Percentiles rank a stretch among this genome's conserved stretches.
Conservation (phyloP, 2,113 vertebrate species). For the Phrynosoma blainvillii region DNA sequence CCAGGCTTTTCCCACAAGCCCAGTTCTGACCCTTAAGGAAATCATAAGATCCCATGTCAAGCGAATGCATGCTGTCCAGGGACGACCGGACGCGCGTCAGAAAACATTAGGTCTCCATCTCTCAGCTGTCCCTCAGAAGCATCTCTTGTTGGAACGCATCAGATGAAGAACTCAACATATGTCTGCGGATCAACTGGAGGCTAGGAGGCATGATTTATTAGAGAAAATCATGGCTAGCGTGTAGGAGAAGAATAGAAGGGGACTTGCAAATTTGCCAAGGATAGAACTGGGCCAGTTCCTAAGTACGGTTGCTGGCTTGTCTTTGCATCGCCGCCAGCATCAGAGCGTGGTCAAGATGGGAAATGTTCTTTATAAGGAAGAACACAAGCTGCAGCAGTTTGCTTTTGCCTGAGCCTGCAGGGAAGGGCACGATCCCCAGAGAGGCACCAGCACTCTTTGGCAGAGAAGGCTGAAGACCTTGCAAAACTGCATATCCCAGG, state of each 20-base stretch:
- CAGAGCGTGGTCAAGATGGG: too few relatives aligned
- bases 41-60: background rate
- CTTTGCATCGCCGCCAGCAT: too few relatives aligned
- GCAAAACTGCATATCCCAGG: too few relatives aligned
- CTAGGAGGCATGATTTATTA: background rate
- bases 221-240: background rate
- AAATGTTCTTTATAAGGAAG: too few relatives aligned
- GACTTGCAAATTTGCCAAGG: background rate
- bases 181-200: background rate
- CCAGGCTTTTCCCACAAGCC: background rate
- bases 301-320: too few relatives aligned
- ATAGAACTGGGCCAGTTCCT: too few relatives aligned
- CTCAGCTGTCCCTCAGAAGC: background rate
- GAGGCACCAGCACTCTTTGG: too few relatives aligned
- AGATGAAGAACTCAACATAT: background rate
- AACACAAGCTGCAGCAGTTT: too few relatives aligned
- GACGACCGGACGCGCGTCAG: background rate
- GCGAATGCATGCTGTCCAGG: too few relatives aligned
- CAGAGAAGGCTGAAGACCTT: too few relatives aligned
- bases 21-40: background rate
- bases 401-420: too few relatives aligned
- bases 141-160: background rate
- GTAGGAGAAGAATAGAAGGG: background rate
- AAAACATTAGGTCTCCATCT: fast-evolving
- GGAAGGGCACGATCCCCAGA: too few relatives aligned